Percentiles rank a stretch among this genome's conserved stretches.
Conservation (phyloP, 2,113 vertebrate species). For the Entomyzon cyanotis region DNA sequence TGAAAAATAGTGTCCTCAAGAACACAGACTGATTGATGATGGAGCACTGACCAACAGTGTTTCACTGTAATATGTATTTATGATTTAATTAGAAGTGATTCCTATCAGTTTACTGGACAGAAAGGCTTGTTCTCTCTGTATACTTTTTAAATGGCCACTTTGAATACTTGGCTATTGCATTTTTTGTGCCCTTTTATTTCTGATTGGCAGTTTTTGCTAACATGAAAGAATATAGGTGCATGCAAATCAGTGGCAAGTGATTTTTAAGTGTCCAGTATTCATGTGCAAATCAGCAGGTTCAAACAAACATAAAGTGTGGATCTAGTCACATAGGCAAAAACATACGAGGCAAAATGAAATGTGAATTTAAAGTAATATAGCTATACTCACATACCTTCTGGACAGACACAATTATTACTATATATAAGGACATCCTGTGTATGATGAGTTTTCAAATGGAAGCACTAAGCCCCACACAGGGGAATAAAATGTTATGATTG, state of each 20-base stretch:
- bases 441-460: not conserved
- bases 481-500: constrained; percentile 21
- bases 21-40: constrained; percentile 58
- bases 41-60: constrained; percentile 40
- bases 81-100: constrained; percentile 22
- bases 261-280: constrained; percentile 11
- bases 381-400: not conserved
- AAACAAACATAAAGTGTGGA: not conserved
- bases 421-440: not conserved
- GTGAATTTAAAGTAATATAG: not conserved
- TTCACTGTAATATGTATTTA: constrained; percentile 38
- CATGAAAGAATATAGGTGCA: not conserved
- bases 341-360: not conserved
- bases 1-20: constrained; percentile 42
- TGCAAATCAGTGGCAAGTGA: not conserved
- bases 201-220: not conserved
- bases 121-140: constrained; percentile 1
- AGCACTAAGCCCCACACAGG: not conserved
- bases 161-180: not conserved
- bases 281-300: constrained; percentile 7
- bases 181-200: not conserved
- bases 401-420: not conserved
- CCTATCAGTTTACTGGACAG: not conserved
- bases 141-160: not conserved
- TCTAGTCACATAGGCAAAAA: not conserved